Percentiles rank a stretch among this genome's conserved stretches.
Evolutionary conservation across 2,888 invertebrate genomes (phyloP).

Genomic region (Rhagonycha lutea): DNA sequence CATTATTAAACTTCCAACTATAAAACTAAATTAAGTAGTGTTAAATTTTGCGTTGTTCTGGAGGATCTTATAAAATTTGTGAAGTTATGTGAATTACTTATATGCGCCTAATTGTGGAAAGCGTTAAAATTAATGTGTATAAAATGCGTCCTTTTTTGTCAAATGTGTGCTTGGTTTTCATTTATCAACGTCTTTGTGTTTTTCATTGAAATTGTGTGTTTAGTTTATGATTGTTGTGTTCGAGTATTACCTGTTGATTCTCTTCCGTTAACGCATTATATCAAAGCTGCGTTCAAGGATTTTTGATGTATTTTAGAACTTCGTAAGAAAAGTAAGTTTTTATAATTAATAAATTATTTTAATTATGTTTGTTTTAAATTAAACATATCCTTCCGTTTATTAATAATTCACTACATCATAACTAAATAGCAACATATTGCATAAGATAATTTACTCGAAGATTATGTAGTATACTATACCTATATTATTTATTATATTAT

Average conservation of each 20-base stretch:
- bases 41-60: neutral
- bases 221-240: conserved; percentile 12
- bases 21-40: neutral
- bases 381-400: neutral
- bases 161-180: conserved; percentile 19
- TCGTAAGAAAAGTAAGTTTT: neutral
- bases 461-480: too few species aligned
- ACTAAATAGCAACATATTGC: neutral
- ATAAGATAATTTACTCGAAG: neutral
- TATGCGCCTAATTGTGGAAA: neutral
- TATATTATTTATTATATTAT: too few species aligned
- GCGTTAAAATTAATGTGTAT: neutral
- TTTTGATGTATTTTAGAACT: neutral
- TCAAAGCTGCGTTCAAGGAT: neutral
- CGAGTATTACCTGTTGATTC: conserved; percentile 31
- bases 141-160: conserved; percentile 12
- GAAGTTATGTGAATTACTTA: neutral
- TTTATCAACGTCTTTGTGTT: conserved; percentile 13
- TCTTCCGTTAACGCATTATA: neutral
- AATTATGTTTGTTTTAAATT: neutral
- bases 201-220: conserved; percentile 7
- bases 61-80: neutral
- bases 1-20: neutral
- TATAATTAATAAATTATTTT: neutral
- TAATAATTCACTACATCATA: neutral